These are phyloP conservation scores for Dromiciops gliroides DNA, from an alignment of 2,113 vertebrate genomes.

Conservation along the genomic window DNA sequence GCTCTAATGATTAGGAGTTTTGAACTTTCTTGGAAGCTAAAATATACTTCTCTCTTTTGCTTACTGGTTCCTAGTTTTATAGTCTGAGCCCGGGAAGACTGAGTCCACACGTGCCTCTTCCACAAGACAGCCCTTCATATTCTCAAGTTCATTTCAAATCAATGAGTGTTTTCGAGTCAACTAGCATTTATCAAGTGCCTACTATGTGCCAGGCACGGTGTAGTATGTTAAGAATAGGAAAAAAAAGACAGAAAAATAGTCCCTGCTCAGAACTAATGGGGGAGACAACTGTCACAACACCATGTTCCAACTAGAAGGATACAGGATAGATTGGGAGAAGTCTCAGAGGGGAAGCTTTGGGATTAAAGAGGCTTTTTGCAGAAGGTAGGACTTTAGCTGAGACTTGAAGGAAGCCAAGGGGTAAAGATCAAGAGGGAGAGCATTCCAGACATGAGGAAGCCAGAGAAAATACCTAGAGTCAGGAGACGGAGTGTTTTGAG, in stretches of 20 bases:
- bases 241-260: not conserved
- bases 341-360: not conserved
- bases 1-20: not conserved
- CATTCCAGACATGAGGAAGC: not conserved
- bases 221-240: not conserved
- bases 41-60: not conserved
- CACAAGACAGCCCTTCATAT: not conserved
- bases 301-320: not conserved
- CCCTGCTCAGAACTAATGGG: not conserved
- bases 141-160: not conserved
- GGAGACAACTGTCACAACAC: not conserved
- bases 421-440: not conserved
- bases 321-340: not conserved
- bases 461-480: not conserved
- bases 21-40: not conserved
- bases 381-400: not conserved
- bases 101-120: not conserved
- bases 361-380: not conserved
- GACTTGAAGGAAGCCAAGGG: not conserved
- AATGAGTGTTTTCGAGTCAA: not conserved
- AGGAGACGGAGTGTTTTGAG: not conserved
- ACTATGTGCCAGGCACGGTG: not conserved
- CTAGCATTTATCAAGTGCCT: not conserved
- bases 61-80: not conserved
- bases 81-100: not conserved